Conservation (phyloP, 23 tunicate species). For the Diplosoma virens region DNA sequence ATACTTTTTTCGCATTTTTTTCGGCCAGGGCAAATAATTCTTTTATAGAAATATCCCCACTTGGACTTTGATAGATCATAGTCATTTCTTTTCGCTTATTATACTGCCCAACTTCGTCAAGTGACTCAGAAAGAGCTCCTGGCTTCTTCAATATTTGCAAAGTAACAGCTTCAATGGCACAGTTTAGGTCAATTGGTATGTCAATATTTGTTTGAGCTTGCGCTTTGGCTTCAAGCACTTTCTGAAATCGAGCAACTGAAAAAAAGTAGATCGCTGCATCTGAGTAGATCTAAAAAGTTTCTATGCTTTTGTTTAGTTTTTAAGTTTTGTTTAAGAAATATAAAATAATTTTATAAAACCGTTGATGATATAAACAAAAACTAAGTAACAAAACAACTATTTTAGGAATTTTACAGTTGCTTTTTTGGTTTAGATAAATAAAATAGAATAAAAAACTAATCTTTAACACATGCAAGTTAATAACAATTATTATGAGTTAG, state of each 20-base stretch:
- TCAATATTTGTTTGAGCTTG: neutral
- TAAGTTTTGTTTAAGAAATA: no score
- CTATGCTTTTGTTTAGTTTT: no score
- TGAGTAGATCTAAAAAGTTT: no score
- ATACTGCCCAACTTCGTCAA: neutral
- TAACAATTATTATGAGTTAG: no score
- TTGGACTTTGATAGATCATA: neutral
- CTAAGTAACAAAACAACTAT: no score
- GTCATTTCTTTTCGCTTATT: neutral
- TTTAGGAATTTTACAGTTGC: no score
- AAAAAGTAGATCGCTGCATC: neutral
- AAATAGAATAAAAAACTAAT: no score
- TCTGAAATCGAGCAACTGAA: constrained; percentile 1
- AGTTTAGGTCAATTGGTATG: neutral
- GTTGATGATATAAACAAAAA: no score
- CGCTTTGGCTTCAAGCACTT: neutral
- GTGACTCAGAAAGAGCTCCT: neutral
- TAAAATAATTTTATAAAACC: no score
- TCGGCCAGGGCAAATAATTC: neutral
- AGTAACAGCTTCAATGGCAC: neutral
- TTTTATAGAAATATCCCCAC: neutral
- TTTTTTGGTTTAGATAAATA: no score
- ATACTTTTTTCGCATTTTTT: neutral
- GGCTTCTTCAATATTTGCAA: neutral
- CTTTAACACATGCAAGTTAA: no score